Evolutionary conservation across 2,797 vertebrate species (phyloP), one percentile per base, ranked within the genome.

Genomic region (Enteromius viviparus): DNA sequence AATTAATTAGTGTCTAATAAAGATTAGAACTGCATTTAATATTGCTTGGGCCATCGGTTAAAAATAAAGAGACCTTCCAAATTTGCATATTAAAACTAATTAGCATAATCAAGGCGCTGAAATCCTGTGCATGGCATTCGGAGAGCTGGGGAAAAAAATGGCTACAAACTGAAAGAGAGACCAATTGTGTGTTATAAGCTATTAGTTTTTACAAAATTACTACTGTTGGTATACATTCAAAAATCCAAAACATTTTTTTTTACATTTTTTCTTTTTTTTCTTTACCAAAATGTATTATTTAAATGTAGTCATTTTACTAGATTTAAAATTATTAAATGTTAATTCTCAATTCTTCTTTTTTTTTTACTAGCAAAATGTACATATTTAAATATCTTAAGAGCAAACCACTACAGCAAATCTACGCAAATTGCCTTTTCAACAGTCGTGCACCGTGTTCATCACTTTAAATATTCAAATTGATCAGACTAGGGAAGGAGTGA

Each of bases 381-480:
- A 60, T 42, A 75, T 78, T 69, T 84, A 62, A 74, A 49, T 58
- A 74, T 76, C 14, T 69, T 55, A 60, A 71, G 29, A 49, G 23
- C 47, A 64, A 74, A 55, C n/a, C 14, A 17, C 81, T 23, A 47
- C 34, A 70, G 47, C 32, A 32, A 26, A 60, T 42, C 34, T 37
- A 19, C 32, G 14, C 19, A 70, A 62, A 58, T 40, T 23, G 34
- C 34, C 15, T 12, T 58, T 60, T 29, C 51, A 77, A 47, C 14
- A 78, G 51, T 69, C 14, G 51, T 76, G 34, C 26, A 8, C 65
- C 47, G 51, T 83, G n/a, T 85, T 78, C 58, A 87, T 91, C 92
- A 86, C 85, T 90, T 94, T 89, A 90, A 92, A 92, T 89, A 93
- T 93, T 93, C 89, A 89, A 91, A 93, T 92, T 8, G 69, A 89